Conservation (phyloP, 2,113 vertebrate genomes). For the Cygnus buccinator region DNA sequence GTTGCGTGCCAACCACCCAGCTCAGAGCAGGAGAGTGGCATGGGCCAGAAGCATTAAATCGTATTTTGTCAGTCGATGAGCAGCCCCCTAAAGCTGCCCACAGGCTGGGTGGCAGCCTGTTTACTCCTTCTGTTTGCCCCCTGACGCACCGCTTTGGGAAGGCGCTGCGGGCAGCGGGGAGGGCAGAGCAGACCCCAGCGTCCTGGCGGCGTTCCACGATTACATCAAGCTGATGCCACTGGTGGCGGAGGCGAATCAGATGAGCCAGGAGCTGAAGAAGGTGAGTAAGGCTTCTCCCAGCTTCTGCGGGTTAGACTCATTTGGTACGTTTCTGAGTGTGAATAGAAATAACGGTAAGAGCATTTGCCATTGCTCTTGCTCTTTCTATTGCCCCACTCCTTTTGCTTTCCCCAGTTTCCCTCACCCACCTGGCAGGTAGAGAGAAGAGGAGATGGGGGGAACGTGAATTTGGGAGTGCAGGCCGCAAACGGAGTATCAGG, state of each 20-base stretch:
- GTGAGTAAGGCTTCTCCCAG: conserved; percentile 48
- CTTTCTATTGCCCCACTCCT: not conserved
- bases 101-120: not conserved
- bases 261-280: conserved; percentile 88
- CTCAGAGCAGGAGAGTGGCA: not conserved
- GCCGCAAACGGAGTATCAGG: not conserved
- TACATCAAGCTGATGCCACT: conserved; percentile 88
- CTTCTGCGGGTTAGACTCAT: not conserved
- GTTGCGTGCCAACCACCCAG: not conserved
- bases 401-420: not conserved
- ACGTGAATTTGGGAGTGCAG: not conserved
- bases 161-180: conserved; percentile 54
- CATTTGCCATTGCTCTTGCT: not conserved
- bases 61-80: not conserved
- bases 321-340: too few relatives aligned
- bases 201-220: conserved; percentile 88
- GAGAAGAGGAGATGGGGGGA: too few relatives aligned
- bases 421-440: not conserved
- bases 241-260: conserved; percentile 89
- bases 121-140: not conserved
- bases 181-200: conserved; percentile 78
- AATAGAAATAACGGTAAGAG: not conserved
- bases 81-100: not conserved
- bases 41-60: not conserved
- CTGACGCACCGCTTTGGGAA: not conserved